phyloP scores from a whole-genome alignment of 2,113 vertebrate genomes.

The Ahaetulla prasina region DNA sequence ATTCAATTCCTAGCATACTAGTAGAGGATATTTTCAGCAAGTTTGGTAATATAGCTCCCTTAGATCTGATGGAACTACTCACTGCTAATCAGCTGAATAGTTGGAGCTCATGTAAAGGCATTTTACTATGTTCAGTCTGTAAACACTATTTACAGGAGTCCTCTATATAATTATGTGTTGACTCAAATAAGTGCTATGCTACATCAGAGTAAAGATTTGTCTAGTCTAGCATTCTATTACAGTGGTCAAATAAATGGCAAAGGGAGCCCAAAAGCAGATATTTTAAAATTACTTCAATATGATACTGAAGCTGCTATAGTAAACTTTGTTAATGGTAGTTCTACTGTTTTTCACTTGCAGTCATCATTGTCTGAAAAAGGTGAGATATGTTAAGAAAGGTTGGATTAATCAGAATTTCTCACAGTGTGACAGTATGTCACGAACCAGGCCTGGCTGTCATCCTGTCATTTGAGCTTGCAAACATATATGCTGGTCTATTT shows the following conservation, averaged over 20 bases:
- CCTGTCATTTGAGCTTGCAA: neutral
- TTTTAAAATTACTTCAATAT: neutral
- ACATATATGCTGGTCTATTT: neutral
- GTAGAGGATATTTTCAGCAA: neutral
- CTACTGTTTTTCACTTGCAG: neutral
- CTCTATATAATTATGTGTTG: neutral
- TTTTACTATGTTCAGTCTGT: neutral
- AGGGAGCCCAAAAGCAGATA: neutral
- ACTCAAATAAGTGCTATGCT: neutral
- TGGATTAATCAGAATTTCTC: neutral
- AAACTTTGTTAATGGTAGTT: neutral
- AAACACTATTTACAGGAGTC: neutral
- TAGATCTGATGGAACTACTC: neutral
- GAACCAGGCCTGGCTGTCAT: neutral
- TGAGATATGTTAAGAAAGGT: neutral
- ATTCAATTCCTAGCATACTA: neutral
- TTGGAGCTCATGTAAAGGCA: neutral
- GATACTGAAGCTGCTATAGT: neutral
- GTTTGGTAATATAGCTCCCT: neutral
- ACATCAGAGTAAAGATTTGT: neutral
- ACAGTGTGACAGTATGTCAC: neutral
- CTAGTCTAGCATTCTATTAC: neutral
- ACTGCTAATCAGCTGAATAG: neutral
- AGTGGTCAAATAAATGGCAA: neutral
- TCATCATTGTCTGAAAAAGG: neutral